Evolutionary conservation across 2,113 vertebrate genomes (phyloP).

Genomic region (Atherinomorus stipes): DNA sequence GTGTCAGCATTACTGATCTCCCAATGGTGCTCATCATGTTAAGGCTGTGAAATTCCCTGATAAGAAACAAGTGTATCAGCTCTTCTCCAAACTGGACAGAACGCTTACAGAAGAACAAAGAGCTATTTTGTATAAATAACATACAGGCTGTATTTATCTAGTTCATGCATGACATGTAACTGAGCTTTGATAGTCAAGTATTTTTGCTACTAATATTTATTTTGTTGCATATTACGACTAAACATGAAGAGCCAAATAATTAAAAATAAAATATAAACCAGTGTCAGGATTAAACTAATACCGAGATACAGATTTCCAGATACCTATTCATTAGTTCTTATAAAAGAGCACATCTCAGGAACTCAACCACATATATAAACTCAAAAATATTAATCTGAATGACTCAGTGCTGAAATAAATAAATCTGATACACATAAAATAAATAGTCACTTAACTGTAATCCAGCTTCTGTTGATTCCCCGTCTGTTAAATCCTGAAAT

Average conservation of each 20-base stretch:
- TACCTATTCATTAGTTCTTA: too few relatives aligned
- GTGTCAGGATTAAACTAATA: not conserved
- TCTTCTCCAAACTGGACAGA: not conserved
- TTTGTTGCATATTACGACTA: not conserved
- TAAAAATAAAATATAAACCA: not conserved
- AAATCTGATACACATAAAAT: not conserved
- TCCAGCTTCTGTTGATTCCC: not conserved
- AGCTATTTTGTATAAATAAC: not conserved
- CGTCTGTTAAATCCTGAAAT: not conserved
- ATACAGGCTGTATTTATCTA: not conserved
- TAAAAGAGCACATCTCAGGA: too few relatives aligned
- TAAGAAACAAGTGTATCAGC: not conserved
- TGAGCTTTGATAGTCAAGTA: not conserved
- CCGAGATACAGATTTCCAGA: not conserved
- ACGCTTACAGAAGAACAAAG: not conserved
- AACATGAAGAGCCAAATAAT: too few relatives aligned
- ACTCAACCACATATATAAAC: not conserved
- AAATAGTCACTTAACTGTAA: slow-evolving; percentile 31
- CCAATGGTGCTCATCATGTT: not conserved
- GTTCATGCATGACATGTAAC: too few relatives aligned
- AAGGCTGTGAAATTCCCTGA: not conserved
- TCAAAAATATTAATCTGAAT: not conserved
- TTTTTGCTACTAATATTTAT: not conserved
- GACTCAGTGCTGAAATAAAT: not conserved
- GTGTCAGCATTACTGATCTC: not conserved